These are phyloP conservation scores for Rhopalosiphum maidis DNA, from an alignment of 1,140 invertebrate species.

Conservation along the genomic window DNA sequence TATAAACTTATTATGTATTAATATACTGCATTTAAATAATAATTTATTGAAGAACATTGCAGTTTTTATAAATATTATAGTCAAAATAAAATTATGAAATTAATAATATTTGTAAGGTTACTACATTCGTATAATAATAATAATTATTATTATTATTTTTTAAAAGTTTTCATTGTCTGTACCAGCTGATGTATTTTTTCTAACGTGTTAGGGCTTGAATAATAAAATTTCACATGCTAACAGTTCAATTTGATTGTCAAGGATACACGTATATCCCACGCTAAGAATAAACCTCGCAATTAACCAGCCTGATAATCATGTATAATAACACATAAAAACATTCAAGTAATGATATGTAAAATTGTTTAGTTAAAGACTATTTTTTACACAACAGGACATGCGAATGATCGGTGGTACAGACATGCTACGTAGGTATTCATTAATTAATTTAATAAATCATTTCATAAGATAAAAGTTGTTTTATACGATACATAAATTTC, in stretches of 20 bases:
- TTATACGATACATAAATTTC: background rate
- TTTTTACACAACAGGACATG: constrained; percentile 14
- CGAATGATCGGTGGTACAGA: background rate
- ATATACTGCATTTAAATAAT: background rate
- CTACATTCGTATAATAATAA: background rate
- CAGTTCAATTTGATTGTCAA: constrained; percentile 51
- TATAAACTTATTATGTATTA: background rate
- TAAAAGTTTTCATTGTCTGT: constrained; percentile 43
- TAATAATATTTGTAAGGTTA: background rate
- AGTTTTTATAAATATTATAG: background rate
- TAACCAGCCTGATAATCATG: constrained; percentile 29
- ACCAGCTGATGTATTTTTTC: constrained; percentile 12
- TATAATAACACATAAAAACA: constrained; percentile 40
- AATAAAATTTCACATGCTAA: constrained; percentile 47
- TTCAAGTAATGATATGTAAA: background rate
- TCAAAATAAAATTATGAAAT: background rate
- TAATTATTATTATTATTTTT: background rate
- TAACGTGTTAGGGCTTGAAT: background rate
- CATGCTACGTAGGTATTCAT: background rate
- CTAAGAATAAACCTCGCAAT: constrained; percentile 29
- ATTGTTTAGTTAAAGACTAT: constrained; percentile 44
- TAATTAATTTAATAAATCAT: background rate
- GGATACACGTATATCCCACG: constrained; percentile 39
- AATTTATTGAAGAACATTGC: background rate
- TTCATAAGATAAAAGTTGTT: background rate